Conservation (phyloP, 2,888 invertebrate genomes). For the Andricus quercusramuli region DNA sequence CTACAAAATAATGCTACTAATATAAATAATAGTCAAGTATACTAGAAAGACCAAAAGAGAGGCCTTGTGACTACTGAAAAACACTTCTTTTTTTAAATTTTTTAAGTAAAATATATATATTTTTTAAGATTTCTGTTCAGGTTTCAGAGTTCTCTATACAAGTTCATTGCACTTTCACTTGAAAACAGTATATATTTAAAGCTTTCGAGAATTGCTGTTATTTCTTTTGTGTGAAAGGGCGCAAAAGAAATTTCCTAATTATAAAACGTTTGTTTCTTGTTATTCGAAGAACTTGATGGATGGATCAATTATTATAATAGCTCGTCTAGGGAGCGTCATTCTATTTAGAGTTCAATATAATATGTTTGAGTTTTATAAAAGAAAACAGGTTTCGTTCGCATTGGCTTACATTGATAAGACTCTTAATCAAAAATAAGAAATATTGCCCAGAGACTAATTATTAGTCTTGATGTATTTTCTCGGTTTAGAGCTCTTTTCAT, state of each 20-base stretch:
- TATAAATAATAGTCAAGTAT: constrained; percentile 6
- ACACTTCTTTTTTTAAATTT: background rate
- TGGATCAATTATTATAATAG: background rate
- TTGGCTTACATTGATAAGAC: no score
- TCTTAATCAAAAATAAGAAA: background rate
- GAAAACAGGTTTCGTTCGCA: no score
- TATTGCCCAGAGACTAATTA: background rate
- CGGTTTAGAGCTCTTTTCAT: background rate
- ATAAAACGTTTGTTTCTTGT: background rate
- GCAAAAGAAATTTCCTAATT: background rate
- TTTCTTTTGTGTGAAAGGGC: no score
- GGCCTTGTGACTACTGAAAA: constrained; percentile 9
- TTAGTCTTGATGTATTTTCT: background rate
- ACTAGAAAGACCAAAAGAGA: constrained; percentile 17
- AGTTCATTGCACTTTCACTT: background rate
- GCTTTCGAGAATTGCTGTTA: background rate
- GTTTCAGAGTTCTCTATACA: background rate
- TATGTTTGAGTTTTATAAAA: background rate
- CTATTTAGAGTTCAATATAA: background rate
- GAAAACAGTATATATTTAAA: background rate
- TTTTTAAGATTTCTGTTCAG: background rate
- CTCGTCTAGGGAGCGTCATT: background rate
- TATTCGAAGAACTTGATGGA: background rate
- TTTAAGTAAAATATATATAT: background rate
- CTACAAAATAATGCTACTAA: constrained; percentile 26